Evolutionary conservation across 2,888 invertebrate genomes (phyloP), one percentile per base, ranked within the genome.

Genomic region (Drosophila conformis): DNA sequence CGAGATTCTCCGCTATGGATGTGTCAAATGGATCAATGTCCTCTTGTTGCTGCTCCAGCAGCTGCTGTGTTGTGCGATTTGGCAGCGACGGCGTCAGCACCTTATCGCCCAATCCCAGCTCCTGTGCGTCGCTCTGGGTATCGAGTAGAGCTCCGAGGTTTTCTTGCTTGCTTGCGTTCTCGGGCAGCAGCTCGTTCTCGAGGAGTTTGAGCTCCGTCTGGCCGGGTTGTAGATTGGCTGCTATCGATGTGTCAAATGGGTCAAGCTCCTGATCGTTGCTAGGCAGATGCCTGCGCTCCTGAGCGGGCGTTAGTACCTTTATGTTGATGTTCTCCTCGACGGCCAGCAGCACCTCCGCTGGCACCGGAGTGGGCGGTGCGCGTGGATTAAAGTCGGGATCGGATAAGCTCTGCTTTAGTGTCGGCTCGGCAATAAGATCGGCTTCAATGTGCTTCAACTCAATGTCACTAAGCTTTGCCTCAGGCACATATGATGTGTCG

Each of bases 21-120:
- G 98, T 98, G 91, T 98, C 98, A 91, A 98, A 98, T 0, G 98
- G 98, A 94, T 97, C 97, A 11, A 93, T 92, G 81, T 96, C 94
- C 68, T 94, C 93, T 59, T 93, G 89, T 58, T 93, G 89, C 38
- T 93, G 91, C 33, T 92, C 90, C 3, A 91, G 90, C 56, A 91
- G 84, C 42, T 90, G 89, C 40, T 80, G 60, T 25, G 72, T 76
- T 80, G 80, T 78, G 49, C 91, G 65, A 58, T 73, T 94, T 66
- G 92, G 82, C 27, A 95, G 93, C 62, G 94, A 93, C 0, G 95
- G 95, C 6, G 96, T 96, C 57, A 97, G 92, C 58, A 96, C 96
- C 92, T 96, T 97, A 11, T 94, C 95, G 73, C 95, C 94, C 63
- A 96, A 95, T 4, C 93, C 93, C 51, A 93, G 80, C 65, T 93